These are phyloP conservation scores for Alces alces DNA, from an alignment of 2,113 vertebrate genomes.

Conservation along the genomic window DNA sequence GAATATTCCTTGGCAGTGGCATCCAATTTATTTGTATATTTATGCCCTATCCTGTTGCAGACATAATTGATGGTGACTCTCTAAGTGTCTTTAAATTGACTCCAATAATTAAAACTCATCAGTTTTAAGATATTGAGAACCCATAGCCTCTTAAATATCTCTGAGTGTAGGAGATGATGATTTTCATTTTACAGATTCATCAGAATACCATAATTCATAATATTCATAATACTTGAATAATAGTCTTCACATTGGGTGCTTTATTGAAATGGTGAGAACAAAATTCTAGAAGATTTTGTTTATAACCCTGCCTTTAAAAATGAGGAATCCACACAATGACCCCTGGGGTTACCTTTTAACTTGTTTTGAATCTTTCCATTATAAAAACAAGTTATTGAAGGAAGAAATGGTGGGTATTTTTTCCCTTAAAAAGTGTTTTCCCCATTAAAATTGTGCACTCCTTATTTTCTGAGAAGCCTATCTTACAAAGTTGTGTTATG, in stretches of 20 bases:
- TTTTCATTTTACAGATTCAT: conserved; percentile 33
- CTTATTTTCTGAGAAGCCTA: conserved; percentile 9
- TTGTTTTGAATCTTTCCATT: neutral
- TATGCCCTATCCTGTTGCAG: neutral
- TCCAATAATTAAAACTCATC: conserved; percentile 35
- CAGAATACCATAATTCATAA: neutral
- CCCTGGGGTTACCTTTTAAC: neutral
- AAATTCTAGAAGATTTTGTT: conserved; percentile 14
- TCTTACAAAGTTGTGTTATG: neutral
- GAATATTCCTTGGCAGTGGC: neutral
- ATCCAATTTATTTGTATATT: conserved; percentile 30
- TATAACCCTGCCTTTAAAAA: conserved; percentile 26
- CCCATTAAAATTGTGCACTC: neutral
- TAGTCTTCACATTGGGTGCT: neutral
- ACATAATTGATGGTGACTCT: conserved; percentile 6
- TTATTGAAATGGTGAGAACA: conserved; percentile 27
- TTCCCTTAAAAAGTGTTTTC: neutral
- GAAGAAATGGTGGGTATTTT: neutral
- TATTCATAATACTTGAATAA: neutral
- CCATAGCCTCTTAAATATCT: conserved; percentile 10
- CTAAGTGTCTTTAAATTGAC: conserved; percentile 36
- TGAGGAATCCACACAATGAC: neutral
- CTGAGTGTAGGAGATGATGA: neutral
- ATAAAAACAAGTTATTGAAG: conserved; percentile 7
- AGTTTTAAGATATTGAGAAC: conserved; percentile 29